Base-by-base conservation (phyloP, 2,797 vertebrate genomes). In the Galago senegalensis region DNA sequence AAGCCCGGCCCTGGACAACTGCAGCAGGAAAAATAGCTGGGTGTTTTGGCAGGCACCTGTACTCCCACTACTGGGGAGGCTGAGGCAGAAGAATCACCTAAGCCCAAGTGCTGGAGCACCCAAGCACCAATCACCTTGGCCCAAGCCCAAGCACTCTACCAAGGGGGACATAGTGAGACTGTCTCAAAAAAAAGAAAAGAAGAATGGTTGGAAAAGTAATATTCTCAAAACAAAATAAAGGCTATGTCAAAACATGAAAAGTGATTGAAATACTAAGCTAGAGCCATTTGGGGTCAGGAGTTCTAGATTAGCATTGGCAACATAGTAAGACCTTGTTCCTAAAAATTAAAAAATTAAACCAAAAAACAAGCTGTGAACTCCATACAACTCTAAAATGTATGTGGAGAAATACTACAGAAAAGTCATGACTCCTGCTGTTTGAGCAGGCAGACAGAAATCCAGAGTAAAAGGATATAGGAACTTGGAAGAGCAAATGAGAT, bases 181-280 rank as follows among this genome's bases (percentile, higher is more conserved):
- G 14, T 53, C 49, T 53, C 49, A 53, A 53, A 53, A 53, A 53
- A 53, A 53, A 49, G 49, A 23, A 60, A 60, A 60, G 21, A 53
- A 53, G 49, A 25, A 53, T 77, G 75, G 75, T 53, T 43, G 79
- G 40, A 91, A 91, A 86, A 87, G 12, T 34, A 56, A 34, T 29
- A 65, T 12, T 72, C 70, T 70, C 31, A 70, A 91, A 95, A 27
- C 16, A 60, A 93, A 80, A 73, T 29, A 82, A 91, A 82, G 67
- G 29, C 31, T 79, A 84, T 73, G 84, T 61, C 34, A 84, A 91
- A 91, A 79, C 37, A 93, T 75, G 65, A 90, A 53, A 49, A 46
- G 23, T 46, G 56, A 67, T 43, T 69, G 86, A 85, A 67, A 81
- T 29, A 80, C 25, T 60, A 58, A 58, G 37, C 80, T 73, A 73